These are phyloP conservation scores for Ceratosolen fusciceps DNA, from an alignment of 1,140 invertebrate species.

Conservation along the genomic window DNA sequence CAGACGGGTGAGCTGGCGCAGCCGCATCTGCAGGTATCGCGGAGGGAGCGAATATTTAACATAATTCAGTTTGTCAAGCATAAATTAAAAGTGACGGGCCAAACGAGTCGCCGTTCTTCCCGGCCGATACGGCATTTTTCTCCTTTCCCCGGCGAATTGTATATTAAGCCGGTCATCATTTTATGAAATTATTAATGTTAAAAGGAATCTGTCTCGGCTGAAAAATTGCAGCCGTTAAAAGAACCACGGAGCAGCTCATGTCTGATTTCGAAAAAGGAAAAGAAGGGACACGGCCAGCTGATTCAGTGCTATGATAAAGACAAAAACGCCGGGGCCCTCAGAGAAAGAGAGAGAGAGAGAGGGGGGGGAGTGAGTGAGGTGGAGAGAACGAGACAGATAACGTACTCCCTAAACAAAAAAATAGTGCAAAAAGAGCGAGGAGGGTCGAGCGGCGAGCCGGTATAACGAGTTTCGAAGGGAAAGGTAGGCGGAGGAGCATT, in stretches of 20 bases:
- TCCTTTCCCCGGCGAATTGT: background rate
- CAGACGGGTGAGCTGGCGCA: too few species aligned
- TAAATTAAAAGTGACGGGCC: conserved; percentile 28
- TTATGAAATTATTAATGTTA: conserved; percentile 41
- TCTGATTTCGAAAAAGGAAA: conserved; percentile 26
- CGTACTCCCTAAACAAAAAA: too few species aligned
- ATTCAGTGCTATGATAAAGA: conserved; percentile 41
- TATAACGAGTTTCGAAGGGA: conserved; percentile 4
- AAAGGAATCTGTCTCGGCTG: conserved; percentile 29
- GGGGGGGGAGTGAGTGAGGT: background rate
- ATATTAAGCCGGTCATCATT: conserved; percentile 29
- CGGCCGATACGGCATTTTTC: background rate
- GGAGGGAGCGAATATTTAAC: conserved; percentile 13
- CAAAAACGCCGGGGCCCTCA: conserved; percentile 9
- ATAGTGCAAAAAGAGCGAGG: too few species aligned
- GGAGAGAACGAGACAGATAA: background rate
- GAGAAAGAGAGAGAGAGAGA: background rate
- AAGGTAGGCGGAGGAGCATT: background rate
- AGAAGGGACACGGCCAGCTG: conserved; percentile 10
- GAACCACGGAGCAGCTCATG: conserved; percentile 26
- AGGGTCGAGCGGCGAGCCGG: background rate
- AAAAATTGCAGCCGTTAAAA: conserved; percentile 34
- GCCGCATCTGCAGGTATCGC: background rate
- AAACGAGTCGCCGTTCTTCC: conserved; percentile 20
- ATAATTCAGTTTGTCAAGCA: conserved; percentile 30